A percentile compares a stretch with the other conserved stretches of the same genome.
phyloP scores from a whole-genome alignment of 2,888 invertebrate species.

The Drosophila fulvimacula region DNA sequence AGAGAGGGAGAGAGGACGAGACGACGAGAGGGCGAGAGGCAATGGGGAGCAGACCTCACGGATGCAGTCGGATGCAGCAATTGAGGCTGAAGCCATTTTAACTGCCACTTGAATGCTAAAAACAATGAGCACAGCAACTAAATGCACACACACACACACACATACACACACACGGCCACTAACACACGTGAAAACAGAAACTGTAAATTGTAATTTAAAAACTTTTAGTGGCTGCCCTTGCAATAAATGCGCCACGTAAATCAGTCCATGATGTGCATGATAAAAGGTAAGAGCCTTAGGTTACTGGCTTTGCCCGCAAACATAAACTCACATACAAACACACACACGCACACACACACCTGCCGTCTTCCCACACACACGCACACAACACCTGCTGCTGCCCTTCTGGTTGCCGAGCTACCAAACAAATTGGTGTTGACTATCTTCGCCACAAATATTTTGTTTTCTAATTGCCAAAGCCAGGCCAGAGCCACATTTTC shows the following conservation, averaged over 20 bases:
- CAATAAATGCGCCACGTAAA: conserved; percentile 66
- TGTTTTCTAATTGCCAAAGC: conserved; percentile 57
- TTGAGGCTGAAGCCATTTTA: conserved; percentile 79
- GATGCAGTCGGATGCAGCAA: conserved; percentile 67
- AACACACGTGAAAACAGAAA: conserved; percentile 39
- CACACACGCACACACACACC: background rate
- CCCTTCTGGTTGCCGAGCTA: conserved; percentile 12
- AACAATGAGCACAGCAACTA: conserved; percentile 58
- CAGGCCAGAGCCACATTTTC: conserved; percentile 14
- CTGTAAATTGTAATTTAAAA: conserved; percentile 76
- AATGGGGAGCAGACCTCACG: conserved; percentile 7
- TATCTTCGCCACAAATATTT: conserved; percentile 59
- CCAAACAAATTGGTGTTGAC: conserved; percentile 57
- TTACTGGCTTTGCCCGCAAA: conserved; percentile 5
- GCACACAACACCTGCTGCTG: background rate
- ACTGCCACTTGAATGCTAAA: conserved; percentile 76
- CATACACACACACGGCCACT: background rate
- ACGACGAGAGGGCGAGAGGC: background rate
- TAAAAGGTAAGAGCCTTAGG: conserved; percentile 48
- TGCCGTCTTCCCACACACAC: background rate
- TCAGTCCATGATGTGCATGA: conserved; percentile 56
- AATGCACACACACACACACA: conserved; percentile 27
- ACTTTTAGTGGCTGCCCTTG: conserved; percentile 76
- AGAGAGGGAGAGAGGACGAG: no score
- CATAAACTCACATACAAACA: background rate